Evolutionary conservation across 23 tunicate genomes (phyloP).

Genomic region (Oikopleura vanhoeffeni): DNA sequence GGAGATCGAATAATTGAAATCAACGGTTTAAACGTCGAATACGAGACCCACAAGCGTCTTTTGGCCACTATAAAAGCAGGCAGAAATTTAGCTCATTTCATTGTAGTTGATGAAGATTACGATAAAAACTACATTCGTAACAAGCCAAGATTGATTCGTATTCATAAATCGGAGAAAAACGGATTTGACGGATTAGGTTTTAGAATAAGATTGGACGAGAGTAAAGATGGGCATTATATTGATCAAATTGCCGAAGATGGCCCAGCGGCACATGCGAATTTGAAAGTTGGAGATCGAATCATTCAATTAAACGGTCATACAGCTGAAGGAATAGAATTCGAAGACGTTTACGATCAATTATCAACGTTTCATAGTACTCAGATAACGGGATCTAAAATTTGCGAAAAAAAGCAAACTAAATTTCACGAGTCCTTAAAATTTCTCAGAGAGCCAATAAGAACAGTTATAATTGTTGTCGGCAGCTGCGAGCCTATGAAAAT

Average conservation of each 20-base stretch:
- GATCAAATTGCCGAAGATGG: slow-evolving; percentile 20
- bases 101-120: slow-evolving; percentile 97
- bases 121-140: slow-evolving; percentile 17
- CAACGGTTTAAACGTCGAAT: slow-evolving; percentile 81
- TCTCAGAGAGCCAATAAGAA: too few relatives aligned
- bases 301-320: slow-evolving; percentile 62
- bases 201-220: slow-evolving; percentile 21
- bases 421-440: too few relatives aligned
- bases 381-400: too few relatives aligned
- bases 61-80: slow-evolving; percentile 26
- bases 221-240: slow-evolving; percentile 66
- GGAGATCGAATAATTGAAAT: slow-evolving; percentile 94
- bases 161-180: slow-evolving; percentile 18
- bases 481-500: too few relatives aligned
- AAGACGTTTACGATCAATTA: slow-evolving; percentile 19
- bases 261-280: not conserved
- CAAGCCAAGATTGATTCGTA: slow-evolving; percentile 67
- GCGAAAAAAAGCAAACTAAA: too few relatives aligned
- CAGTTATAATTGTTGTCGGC: too few relatives aligned
- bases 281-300: slow-evolving; percentile 52
- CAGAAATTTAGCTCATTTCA: slow-evolving; percentile 31
- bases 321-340: slow-evolving; percentile 24
- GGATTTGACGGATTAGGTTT: slow-evolving; percentile 52
- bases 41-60: slow-evolving; percentile 53
- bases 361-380: not conserved